Base-by-base conservation (phyloP, 37 sponge, comb jelly and placozoan species). In the Amphimedon queenslandica region DNA sequence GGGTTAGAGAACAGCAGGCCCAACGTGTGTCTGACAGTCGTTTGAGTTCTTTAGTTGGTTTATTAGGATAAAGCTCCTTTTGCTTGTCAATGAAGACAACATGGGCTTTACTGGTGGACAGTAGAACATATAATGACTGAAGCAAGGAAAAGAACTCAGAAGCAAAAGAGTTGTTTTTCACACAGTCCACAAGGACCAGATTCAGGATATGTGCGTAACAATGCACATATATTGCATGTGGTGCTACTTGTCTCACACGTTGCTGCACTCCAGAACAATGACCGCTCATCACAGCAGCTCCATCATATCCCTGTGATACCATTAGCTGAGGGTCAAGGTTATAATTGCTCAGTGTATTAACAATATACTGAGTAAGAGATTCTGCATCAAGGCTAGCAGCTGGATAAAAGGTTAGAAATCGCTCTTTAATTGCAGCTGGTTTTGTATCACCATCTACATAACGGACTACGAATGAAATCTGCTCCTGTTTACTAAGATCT, bases 241-340 rank as follows among this genome's bases (percentile, higher is more conserved):
- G 88, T 55, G 47, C 81, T 63, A 76, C 31, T 27, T 79, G 81
- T 43, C 58, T 74, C 28, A 86, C 75, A 30, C 74, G 32, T 55
- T 79, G 74, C 61, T 81, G 88, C 24, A 88, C 83, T 58, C 82
- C 88, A 57, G 79, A 53, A 72, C 83, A 88, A 35, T 58, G 42
- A 42, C 88, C 88, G 42, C 88, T 88, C 82, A 88, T 88, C 53
- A 88, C 82, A 28, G 88, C 29, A 81, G 88, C 82, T 65, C 88
- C 82, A 57, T 88, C 82, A 78, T 82, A 88, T 37, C 83, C 88
- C 82, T 82, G 79, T 43, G 79, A 70, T 13, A 82, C 82, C 42
- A 82, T 72, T 43, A 68, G 71, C 30, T 25, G 37, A 18, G 73
- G 69, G 53, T 70, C 79, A 58, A 78, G 25, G 18, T 47, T 39